These are phyloP conservation scores for Diacarnus erythraeanus DNA, from an alignment of 37 sponge, comb jelly and placozoan species.

Conservation along the genomic window DNA sequence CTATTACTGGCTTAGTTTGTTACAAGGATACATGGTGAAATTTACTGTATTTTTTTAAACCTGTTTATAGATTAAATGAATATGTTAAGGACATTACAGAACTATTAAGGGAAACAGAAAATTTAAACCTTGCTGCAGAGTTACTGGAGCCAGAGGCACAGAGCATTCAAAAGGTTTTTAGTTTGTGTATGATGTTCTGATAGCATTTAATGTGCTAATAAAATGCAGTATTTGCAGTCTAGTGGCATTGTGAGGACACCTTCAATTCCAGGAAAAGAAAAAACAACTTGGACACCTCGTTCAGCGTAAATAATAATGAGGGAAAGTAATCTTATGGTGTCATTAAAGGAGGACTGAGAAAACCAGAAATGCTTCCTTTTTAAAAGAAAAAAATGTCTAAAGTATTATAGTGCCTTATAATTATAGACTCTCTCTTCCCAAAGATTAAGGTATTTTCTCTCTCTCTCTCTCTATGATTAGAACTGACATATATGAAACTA, in stretches of 20 bases:
- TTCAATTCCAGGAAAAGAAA: constrained; percentile 2
- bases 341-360: no score
- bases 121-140: constrained; percentile 63
- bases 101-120: constrained; percentile 63
- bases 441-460: background rate
- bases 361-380: no score
- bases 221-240: constrained; percentile 13
- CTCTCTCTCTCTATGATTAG: background rate
- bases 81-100: constrained; percentile 61
- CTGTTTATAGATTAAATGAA: constrained; percentile 63
- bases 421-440: background rate
- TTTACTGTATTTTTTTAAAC: no score
- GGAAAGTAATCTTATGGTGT: background rate
- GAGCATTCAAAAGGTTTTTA: constrained; percentile 37
- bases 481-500: constrained; percentile 49
- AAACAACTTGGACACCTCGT: background rate
- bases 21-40: no score
- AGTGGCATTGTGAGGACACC: background rate
- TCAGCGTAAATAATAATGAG: background rate
- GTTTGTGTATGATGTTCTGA: background rate
- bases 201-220: background rate
- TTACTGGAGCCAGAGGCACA: constrained; percentile 77
- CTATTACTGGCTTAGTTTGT: no score
- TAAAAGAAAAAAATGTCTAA: no score
- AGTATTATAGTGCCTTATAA: background rate